Evolutionary conservation across 2,113 vertebrate species (phyloP).

Genomic region (Anguilla rostrata): DNA sequence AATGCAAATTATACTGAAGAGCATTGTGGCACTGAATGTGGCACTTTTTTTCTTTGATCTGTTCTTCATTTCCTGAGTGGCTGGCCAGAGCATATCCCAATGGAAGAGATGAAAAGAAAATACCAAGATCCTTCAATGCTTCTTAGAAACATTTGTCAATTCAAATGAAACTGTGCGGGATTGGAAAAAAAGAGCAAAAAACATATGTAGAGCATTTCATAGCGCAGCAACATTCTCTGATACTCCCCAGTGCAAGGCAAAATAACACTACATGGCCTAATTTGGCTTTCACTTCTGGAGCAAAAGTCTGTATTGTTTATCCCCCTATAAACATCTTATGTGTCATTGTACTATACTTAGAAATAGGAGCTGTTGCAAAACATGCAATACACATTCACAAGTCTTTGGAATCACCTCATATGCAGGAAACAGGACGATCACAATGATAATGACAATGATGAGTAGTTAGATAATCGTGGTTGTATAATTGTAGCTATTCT

Average conservation of each 20-base stretch:
- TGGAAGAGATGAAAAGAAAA: conserved; percentile 10
- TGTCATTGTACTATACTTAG: too few relatives aligned
- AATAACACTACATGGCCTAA: background rate
- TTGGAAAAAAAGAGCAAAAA: background rate
- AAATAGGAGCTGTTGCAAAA: too few relatives aligned
- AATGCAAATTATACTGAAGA: conserved; percentile 24
- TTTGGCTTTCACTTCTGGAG: background rate
- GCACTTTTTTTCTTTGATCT: conserved; percentile 18
- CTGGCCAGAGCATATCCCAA: conserved; percentile 11
- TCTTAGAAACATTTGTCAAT: background rate
- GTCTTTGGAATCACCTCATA: too few relatives aligned
- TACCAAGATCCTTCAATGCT: background rate
- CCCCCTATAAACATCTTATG: too few relatives aligned
- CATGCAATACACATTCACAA: too few relatives aligned
- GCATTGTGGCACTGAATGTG: conserved; percentile 10
- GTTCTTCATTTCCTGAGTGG: conserved; percentile 2
- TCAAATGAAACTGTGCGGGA: background rate
- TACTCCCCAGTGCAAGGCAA: background rate
- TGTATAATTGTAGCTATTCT: too few relatives aligned
- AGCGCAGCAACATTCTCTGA: background rate
- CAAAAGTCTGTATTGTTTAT: background rate
- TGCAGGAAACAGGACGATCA: too few relatives aligned
- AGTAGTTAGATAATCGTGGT: too few relatives aligned
- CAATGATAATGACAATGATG: too few relatives aligned
- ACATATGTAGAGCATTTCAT: background rate